Percentiles rank a stretch among this genome's conserved stretches.
Evolutionary conservation across 2,113 vertebrate genomes (phyloP).

Genomic region (Gavia stellata): DNA sequence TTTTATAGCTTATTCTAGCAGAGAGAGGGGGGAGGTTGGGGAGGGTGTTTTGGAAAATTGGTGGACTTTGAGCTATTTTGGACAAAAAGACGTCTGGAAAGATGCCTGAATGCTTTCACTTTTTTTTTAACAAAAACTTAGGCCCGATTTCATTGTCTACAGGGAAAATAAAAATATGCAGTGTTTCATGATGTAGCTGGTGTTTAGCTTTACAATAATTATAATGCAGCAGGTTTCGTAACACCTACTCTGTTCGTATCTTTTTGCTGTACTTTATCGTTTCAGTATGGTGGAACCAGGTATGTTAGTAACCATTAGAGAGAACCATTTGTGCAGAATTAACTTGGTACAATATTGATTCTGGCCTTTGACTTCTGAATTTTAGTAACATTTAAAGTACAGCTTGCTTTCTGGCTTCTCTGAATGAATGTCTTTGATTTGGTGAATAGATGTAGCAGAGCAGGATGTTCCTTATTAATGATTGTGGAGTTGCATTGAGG

Average conservation of each 20-base stretch:
- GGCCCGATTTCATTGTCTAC: not conserved
- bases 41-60: not conserved
- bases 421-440: not conserved
- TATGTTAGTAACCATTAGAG: not conserved
- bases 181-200: not conserved
- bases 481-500: not conserved
- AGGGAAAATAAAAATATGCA: not conserved
- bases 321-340: not conserved
- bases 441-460: not conserved
- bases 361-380: not conserved
- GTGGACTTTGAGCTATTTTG: not conserved
- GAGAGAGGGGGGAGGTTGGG: not conserved
- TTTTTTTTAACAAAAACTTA: not conserved
- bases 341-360: not conserved
- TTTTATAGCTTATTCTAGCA: not conserved
- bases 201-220: not conserved
- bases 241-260: not conserved
- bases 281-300: not conserved
- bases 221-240: not conserved
- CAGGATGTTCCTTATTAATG: not conserved
- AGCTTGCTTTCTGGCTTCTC: not conserved
- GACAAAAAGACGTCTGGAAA: not conserved
- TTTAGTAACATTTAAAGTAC: not conserved
- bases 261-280: not conserved
- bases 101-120: not conserved